Evolutionary conservation across 1,140 invertebrate species (phyloP).

Genomic region (Philotrypesis tridentata): DNA sequence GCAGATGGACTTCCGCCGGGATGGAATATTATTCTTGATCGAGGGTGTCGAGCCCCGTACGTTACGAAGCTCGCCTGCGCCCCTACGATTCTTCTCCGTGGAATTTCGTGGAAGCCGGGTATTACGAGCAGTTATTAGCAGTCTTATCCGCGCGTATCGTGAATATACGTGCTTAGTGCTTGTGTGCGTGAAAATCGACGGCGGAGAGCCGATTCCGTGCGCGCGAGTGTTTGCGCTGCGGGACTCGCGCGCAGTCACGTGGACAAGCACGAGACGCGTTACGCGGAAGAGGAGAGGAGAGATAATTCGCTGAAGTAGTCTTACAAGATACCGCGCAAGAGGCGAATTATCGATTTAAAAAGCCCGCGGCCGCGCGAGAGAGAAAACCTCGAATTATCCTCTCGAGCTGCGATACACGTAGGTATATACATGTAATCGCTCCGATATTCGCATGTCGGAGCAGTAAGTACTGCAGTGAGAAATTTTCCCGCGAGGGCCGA

Average conservation of each 20-base stretch:
- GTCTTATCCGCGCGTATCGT: neutral
- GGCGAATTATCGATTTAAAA: no score
- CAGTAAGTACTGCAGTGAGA: no score
- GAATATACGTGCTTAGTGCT: no score
- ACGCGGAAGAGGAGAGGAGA: constrained; percentile 3
- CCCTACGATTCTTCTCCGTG: neutral
- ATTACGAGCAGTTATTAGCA: neutral
- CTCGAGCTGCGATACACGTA: no score
- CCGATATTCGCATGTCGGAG: neutral
- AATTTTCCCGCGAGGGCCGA: neutral
- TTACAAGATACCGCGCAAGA: no score
- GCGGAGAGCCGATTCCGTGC: no score
- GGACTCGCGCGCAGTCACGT: neutral
- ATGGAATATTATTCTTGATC: constrained; percentile 30
- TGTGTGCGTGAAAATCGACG: neutral
- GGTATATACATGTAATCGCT: no score
- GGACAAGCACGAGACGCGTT: neutral
- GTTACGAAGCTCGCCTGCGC: no score
- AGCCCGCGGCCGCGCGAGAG: no score
- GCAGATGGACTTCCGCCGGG: constrained; percentile 32
- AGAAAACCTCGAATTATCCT: no score
- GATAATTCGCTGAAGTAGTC: neutral
- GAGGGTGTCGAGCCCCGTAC: neutral
- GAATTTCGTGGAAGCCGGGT: neutral
- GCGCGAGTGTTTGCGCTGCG: neutral